phyloP scores from a whole-genome alignment of 1,140 invertebrate species.

The Aethina tumida region DNA sequence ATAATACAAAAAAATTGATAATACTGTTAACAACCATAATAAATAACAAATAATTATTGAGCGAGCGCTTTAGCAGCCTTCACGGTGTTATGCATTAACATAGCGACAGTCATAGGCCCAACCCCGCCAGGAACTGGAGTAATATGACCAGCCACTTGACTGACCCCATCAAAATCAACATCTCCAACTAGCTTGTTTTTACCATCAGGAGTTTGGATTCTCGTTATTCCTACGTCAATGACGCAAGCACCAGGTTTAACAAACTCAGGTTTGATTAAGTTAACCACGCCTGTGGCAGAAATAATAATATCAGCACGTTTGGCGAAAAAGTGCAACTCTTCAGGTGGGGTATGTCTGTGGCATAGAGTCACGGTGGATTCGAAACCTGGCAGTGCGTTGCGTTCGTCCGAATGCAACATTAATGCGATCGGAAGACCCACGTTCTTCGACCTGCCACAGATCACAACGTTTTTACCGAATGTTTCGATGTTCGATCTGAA shows the following conservation, averaged over 20 bases:
- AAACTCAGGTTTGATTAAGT: conserved; percentile 74
- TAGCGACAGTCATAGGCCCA: conserved; percentile 82
- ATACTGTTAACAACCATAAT: too few relatives aligned
- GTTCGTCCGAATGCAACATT: conserved; percentile 61
- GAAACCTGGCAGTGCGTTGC: conserved; percentile 41
- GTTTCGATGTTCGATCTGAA: conserved; percentile 63
- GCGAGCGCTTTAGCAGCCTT: conserved; percentile 51
- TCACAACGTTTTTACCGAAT: conserved; percentile 76
- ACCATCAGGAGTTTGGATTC: conserved; percentile 52
- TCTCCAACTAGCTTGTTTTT: conserved; percentile 75
- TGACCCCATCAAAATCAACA: conserved; percentile 73
- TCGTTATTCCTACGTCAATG: conserved; percentile 81
- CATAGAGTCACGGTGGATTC: conserved; percentile 83
- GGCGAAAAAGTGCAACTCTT: conserved; percentile 57
- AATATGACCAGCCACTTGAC: conserved; percentile 65
- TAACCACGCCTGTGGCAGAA: conserved; percentile 67
- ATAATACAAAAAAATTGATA: too few relatives aligned
- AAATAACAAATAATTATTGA: too few relatives aligned
- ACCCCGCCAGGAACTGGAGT: conserved; percentile 84
- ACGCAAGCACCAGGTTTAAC: conserved; percentile 79
- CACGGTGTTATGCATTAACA: conserved; percentile 80
- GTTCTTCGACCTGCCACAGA: conserved; percentile 82
- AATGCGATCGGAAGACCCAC: conserved; percentile 80
- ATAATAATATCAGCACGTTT: conserved; percentile 75
- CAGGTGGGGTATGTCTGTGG: conserved; percentile 72